Conservation (phyloP, 1,140 invertebrate genomes). For the Penaeus indicus region DNA sequence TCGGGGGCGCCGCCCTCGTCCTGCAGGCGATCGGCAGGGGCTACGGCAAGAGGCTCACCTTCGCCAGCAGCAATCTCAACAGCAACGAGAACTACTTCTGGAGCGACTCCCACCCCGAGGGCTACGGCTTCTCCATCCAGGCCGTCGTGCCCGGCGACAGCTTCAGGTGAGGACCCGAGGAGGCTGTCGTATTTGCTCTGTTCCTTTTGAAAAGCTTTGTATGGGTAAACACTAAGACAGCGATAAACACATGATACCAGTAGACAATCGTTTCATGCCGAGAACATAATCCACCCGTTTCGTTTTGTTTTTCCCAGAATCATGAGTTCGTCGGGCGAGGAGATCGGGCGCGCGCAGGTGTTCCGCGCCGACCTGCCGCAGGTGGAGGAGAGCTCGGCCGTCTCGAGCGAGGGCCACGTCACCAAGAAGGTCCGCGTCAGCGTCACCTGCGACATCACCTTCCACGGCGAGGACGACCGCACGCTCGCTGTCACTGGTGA, state of each 20-base stretch:
- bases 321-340: conserved; percentile 29
- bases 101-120: conserved; percentile 66
- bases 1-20: conserved; percentile 71
- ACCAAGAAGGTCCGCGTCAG: conserved; percentile 78
- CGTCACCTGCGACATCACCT: conserved; percentile 77
- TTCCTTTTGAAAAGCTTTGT: neutral
- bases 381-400: conserved; percentile 75
- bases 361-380: conserved; percentile 78
- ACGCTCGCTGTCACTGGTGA: conserved; percentile 70
- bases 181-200: neutral
- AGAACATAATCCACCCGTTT: neutral
- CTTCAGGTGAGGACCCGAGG: conserved; percentile 34
- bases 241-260: neutral
- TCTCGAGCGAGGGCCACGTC: conserved; percentile 73
- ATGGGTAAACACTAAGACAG: no score
- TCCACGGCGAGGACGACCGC: conserved; percentile 74
- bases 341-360: conserved; percentile 35
- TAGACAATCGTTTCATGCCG: neutral
- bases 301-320: conserved; percentile 17
- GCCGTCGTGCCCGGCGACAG: conserved; percentile 61
- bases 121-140: conserved; percentile 66
- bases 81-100: conserved; percentile 72
- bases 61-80: conserved; percentile 38
- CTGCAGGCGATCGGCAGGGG: conserved; percentile 81
- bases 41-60: conserved; percentile 76